A percentile compares a stretch with the other conserved stretches of the same genome.
phyloP scores from a whole-genome alignment of 2,888 invertebrate species.

The Pterostichus niger region DNA sequence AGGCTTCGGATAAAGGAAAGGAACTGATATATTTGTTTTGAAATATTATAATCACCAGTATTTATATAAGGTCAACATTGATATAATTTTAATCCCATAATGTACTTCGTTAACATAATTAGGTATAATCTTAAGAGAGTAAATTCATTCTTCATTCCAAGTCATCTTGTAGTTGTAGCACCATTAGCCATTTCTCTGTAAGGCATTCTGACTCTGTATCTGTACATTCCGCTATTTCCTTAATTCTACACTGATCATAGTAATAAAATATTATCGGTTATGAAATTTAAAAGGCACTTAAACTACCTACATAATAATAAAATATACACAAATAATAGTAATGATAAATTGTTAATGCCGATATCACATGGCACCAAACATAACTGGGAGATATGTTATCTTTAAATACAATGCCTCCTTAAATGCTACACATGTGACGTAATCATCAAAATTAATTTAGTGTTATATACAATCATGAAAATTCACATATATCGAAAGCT shows the following conservation, averaged over 20 bases:
- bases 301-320: conserved; percentile 71
- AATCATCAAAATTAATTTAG: conserved; percentile 67
- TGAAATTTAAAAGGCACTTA: conserved; percentile 74
- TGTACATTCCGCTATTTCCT: conserved; percentile 53
- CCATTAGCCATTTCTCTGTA: conserved; percentile 52
- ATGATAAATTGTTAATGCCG: conserved; percentile 72
- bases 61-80: conserved; percentile 65
- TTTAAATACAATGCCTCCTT: conserved; percentile 68
- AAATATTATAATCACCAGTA: conserved; percentile 57
- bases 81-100: conserved; percentile 67
- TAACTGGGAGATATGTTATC: conserved; percentile 70
- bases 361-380: conserved; percentile 74
- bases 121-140: conserved; percentile 60
- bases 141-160: conserved; percentile 55
- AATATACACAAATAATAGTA: conserved; percentile 71
- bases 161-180: conserved; percentile 42
- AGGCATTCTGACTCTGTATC: conserved; percentile 58
- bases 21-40: conserved; percentile 33
- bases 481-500: conserved; percentile 62
- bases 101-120: conserved; percentile 65
- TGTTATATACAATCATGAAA: conserved; percentile 59
- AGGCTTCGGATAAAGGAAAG: neutral
- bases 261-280: conserved; percentile 70
- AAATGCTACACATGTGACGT: conserved; percentile 62
- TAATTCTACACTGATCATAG: conserved; percentile 67